phyloP scores from a whole-genome alignment of 2,888 invertebrate species.

The Pharmacophagus antenor region DNA sequence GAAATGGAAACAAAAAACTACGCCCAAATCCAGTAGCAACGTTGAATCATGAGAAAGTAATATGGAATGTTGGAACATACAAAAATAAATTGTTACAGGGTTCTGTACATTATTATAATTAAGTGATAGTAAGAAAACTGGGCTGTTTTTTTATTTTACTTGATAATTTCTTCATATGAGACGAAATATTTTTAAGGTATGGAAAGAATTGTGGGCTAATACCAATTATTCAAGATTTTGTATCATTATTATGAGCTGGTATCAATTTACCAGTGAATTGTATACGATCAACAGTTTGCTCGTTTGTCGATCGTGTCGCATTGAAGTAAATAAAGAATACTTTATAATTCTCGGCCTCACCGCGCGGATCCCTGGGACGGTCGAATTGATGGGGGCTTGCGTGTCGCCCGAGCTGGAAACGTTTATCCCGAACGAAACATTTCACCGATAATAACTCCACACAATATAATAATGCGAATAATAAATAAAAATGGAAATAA shows the following conservation, averaged over 20 bases:
- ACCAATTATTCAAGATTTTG: too few relatives aligned
- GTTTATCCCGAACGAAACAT: conserved; percentile 81
- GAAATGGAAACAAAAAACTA: conserved; percentile 54
- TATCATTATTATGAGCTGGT: neutral
- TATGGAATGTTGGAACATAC: conserved; percentile 56
- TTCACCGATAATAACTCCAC: conserved; percentile 81
- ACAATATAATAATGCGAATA: conserved; percentile 82
- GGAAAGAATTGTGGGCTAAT: too few relatives aligned
- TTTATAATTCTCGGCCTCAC: neutral
- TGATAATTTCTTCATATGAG: too few relatives aligned
- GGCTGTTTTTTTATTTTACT: too few relatives aligned
- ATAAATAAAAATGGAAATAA: conserved; percentile 81
- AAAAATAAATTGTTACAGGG: conserved; percentile 42
- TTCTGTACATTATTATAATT: conserved; percentile 45
- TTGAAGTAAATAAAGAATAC: neutral
- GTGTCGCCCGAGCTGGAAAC: conserved; percentile 66
- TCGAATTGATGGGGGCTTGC: conserved; percentile 58
- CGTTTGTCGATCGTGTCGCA: conserved; percentile 1
- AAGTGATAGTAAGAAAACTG: too few relatives aligned
- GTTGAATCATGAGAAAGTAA: conserved; percentile 73
- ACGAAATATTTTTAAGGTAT: too few relatives aligned
- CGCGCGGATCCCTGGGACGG: conserved; percentile 55
- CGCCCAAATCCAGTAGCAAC: conserved; percentile 76
- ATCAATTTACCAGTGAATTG: neutral
- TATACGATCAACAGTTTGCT: neutral